A percentile compares a stretch with the other conserved stretches of the same genome.
These are phyloP conservation scores for Nyleta sp. DNA, from an alignment of 2,888 invertebrate species.

Conservation along the genomic window DNA sequence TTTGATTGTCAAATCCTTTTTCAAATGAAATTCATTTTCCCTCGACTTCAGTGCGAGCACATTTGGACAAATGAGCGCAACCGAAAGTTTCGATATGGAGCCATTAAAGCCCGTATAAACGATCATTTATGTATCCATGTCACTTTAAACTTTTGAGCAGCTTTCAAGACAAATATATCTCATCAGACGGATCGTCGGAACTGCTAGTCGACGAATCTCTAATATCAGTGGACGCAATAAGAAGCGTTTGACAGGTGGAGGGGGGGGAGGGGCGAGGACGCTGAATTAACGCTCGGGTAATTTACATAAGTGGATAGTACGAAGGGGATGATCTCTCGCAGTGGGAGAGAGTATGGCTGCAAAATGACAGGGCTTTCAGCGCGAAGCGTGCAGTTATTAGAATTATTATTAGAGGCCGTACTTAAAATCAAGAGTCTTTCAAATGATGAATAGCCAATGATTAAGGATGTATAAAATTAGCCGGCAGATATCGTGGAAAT, in stretches of 20 bases:
- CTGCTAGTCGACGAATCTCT: constrained; percentile 41
- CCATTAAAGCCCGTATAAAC: constrained; percentile 27
- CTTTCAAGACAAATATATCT: constrained; percentile 54
- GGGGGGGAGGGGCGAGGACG: constrained; percentile 44
- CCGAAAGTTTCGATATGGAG: constrained; percentile 20
- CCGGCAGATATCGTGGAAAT: constrained; percentile 72
- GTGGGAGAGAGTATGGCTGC: constrained; percentile 65
- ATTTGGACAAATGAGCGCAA: background rate
- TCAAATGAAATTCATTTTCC: too few relatives aligned
- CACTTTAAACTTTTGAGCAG: constrained; percentile 41
- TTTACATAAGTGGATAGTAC: constrained; percentile 77
- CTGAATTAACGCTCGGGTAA: constrained; percentile 74
- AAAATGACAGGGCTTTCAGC: constrained; percentile 73
- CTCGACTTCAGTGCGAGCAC: too few relatives aligned
- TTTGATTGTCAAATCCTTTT: too few relatives aligned
- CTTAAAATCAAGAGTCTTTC: constrained; percentile 82
- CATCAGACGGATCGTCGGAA: constrained; percentile 41
- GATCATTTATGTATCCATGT: constrained; percentile 35
- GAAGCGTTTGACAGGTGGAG: constrained; percentile 59
- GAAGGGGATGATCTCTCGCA: constrained; percentile 63
- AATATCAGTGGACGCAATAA: constrained; percentile 61
- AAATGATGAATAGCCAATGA: constrained; percentile 80
- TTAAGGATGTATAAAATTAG: constrained; percentile 77
- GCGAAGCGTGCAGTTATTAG: constrained; percentile 76
- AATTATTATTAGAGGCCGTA: constrained; percentile 81